A percentile compares a stretch with the other conserved stretches of the same genome.
Evolutionary conservation across 2,797 vertebrate genomes (phyloP).

Genomic region (Leptoclinus maculatus): DNA sequence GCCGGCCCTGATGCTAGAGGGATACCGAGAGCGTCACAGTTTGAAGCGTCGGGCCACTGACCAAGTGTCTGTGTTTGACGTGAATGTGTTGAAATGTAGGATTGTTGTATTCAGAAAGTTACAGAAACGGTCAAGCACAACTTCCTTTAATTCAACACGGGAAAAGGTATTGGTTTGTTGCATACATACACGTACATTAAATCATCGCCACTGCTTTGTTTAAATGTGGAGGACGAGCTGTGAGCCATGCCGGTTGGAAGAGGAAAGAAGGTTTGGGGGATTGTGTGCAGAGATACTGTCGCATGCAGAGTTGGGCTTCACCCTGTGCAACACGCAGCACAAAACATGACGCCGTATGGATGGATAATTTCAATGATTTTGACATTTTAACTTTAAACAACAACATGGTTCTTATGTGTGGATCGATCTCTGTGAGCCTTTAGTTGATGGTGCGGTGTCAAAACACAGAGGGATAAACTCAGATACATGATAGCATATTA

Average conservation of each 20-base stretch:
- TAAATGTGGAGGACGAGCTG: neutral
- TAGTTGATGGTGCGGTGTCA: neutral
- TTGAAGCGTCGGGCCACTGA: neutral
- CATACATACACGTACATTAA: neutral
- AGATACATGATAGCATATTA: neutral
- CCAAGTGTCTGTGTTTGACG: neutral
- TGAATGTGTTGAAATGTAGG: neutral
- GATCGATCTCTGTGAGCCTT: neutral
- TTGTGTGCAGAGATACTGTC: neutral
- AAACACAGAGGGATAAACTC: neutral
- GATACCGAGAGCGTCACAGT: neutral
- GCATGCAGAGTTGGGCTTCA: neutral
- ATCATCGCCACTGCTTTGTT: slow-evolving; percentile 4
- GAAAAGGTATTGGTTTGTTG: neutral
- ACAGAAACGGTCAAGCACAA: neutral
- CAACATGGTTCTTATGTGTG: neutral
- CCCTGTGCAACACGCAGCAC: slow-evolving; percentile 1
- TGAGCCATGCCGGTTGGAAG: slow-evolving; percentile 37
- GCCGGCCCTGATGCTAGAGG: neutral
- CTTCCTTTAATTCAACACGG: neutral
- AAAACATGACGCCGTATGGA: slow-evolving; percentile 7
- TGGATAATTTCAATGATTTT: neutral
- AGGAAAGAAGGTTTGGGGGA: slow-evolving; percentile 11
- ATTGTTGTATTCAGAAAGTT: neutral
- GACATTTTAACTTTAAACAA: neutral